phyloP scores from a whole-genome alignment of 2,113 vertebrate species.

The Lagopus muta region DNA sequence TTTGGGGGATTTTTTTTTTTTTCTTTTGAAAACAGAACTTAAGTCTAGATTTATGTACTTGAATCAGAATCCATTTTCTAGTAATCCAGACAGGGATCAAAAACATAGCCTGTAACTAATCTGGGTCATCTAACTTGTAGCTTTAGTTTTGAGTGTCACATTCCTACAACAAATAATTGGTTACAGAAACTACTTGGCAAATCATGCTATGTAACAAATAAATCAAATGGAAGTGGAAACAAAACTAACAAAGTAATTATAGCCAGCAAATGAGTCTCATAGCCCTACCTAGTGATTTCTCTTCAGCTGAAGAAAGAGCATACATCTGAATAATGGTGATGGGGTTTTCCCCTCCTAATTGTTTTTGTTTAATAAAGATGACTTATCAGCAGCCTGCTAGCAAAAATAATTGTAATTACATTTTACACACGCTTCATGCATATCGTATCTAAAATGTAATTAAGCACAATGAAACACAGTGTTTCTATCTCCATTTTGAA shows the following conservation, averaged over 20 bases:
- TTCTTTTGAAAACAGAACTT: neutral
- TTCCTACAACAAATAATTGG: conserved; percentile 18
- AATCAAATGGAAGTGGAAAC: conserved; percentile 19
- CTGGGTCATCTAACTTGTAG: conserved; percentile 4
- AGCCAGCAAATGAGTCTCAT: conserved; percentile 4
- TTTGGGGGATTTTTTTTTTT: neutral
- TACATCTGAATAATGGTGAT: neutral
- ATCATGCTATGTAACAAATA: conserved; percentile 1
- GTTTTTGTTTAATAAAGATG: neutral
- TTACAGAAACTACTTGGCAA: conserved; percentile 27
- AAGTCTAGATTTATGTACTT: neutral
- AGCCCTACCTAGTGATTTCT: neutral
- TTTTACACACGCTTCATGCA: neutral
- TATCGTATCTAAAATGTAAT: neutral
- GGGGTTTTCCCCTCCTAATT: rapidly evolving
- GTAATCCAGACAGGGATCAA: conserved; percentile 9
- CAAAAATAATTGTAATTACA: neutral
- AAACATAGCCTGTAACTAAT: conserved; percentile 22
- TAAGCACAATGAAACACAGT: neutral
- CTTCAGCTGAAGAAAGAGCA: neutral
- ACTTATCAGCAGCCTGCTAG: neutral
- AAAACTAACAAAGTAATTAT: conserved; percentile 43
- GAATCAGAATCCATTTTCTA: neutral
- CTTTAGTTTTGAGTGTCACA: conserved; percentile 5
- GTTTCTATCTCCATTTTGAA: neutral